Conservation (phyloP, 2,888 invertebrate species). For the Tineola bisselliella region DNA sequence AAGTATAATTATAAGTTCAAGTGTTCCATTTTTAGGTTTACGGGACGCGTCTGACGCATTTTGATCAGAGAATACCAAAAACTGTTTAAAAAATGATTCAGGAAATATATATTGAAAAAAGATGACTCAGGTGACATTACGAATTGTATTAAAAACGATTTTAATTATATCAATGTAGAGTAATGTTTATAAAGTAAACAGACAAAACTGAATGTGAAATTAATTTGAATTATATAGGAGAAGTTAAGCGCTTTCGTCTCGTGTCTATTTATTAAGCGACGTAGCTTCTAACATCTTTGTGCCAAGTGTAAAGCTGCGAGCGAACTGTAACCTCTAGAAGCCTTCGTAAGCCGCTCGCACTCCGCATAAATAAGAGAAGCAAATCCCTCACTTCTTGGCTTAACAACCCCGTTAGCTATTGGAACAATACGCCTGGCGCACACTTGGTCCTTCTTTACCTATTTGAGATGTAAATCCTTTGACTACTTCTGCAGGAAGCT, state of each 20-base stretch:
- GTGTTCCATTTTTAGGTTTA: too few relatives aligned
- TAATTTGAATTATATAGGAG: neutral
- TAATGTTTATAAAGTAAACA: too few relatives aligned
- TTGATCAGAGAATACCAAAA: too few relatives aligned
- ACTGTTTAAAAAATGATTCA: too few relatives aligned
- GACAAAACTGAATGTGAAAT: neutral
- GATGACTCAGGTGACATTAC: too few relatives aligned
- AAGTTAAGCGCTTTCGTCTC: neutral
- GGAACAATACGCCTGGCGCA: conserved; percentile 15
- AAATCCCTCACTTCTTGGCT: conserved; percentile 15
- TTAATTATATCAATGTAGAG: too few relatives aligned
- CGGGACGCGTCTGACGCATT: too few relatives aligned
- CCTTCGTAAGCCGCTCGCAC: conserved; percentile 15
- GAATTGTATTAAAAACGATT: too few relatives aligned
- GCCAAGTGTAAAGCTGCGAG: conserved; percentile 12
- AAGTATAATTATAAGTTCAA: too few relatives aligned
- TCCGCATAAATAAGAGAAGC: conserved; percentile 16
- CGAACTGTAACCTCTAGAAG: conserved; percentile 14
- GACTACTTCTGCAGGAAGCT: conserved; percentile 1
- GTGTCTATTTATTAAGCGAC: conserved; percentile 6
- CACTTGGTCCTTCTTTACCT: conserved; percentile 6
- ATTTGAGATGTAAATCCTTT: conserved; percentile 16
- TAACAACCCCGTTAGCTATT: conserved; percentile 15
- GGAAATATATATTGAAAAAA: too few relatives aligned
- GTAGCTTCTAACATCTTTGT: conserved; percentile 1